phyloP scores from a whole-genome alignment of 2,888 invertebrate genomes.

The Hyppa rectilinea region DNA sequence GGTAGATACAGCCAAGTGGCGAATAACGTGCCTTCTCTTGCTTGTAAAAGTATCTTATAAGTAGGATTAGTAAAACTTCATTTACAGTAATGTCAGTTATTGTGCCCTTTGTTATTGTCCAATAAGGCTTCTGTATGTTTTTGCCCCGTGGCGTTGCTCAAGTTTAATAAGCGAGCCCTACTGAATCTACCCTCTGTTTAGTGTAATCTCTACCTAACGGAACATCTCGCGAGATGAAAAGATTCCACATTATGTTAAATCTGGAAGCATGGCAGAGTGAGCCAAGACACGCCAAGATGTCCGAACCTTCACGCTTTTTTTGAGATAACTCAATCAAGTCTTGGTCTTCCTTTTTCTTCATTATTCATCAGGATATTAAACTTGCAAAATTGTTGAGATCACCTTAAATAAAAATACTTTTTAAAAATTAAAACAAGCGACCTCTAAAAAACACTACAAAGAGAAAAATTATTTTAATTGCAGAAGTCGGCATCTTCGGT shows the following conservation, averaged over 20 bases:
- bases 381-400: background rate
- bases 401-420: background rate
- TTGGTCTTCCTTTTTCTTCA: background rate
- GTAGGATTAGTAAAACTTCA: background rate
- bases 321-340: background rate
- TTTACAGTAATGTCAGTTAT: background rate
- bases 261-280: conserved; percentile 2
- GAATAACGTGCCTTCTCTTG: background rate
- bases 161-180: conserved; percentile 42
- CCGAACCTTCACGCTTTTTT: background rate
- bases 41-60: background rate
- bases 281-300: background rate
- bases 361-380: background rate
- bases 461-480: too few species aligned
- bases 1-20: background rate
- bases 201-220: conserved; percentile 31
- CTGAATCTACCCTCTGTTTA: conserved; percentile 18
- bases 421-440: too few species aligned
- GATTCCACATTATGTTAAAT: conserved; percentile 22
- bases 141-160: conserved; percentile 1
- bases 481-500: too few species aligned
- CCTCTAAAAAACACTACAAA: too few species aligned
- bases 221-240: conserved; percentile 43
- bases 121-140: conserved; percentile 12
- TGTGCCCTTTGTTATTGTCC: background rate